phyloP scores from a whole-genome alignment of 2,797 vertebrate genomes.

The Falco naumanni region DNA sequence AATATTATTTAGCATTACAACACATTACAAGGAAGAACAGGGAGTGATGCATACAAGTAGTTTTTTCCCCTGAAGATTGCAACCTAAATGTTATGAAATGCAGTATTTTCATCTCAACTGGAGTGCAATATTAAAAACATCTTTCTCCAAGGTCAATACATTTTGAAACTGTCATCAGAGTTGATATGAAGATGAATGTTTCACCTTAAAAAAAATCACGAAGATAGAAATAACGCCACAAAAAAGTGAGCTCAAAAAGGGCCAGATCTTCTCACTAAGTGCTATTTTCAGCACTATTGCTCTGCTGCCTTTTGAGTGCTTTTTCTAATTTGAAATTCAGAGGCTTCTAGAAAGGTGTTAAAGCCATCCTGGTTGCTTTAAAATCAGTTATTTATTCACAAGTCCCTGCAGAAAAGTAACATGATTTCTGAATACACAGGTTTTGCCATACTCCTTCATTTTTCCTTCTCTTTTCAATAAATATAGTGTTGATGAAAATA shows the following conservation, averaged over 20 bases:
- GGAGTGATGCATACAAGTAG: not conserved
- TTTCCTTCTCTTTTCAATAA: not conserved
- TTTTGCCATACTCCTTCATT: not conserved
- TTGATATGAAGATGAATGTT: constrained; percentile 46
- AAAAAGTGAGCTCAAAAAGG: not conserved
- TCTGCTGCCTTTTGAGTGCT: not conserved
- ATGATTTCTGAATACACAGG: not conserved
- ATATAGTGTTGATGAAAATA: not conserved
- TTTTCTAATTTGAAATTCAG: constrained; percentile 29
- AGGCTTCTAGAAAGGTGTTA: not conserved
- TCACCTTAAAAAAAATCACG: not conserved
- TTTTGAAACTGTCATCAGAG: constrained; percentile 26
- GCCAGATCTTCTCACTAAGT: not conserved
- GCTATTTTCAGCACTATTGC: not conserved
- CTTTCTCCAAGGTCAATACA: constrained; percentile 22
- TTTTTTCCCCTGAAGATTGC: not conserved
- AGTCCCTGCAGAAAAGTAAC: not conserved
- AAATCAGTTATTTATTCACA: not conserved
- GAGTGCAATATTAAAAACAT: not conserved
- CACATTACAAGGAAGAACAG: not conserved
- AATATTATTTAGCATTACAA: not conserved
- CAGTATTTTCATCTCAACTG: not conserved
- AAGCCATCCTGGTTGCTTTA: not conserved
- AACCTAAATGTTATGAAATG: not conserved
- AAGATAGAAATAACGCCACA: not conserved